Evolutionary conservation across 2,113 vertebrate genomes (phyloP).

Genomic region (Psettodes erumei): DNA sequence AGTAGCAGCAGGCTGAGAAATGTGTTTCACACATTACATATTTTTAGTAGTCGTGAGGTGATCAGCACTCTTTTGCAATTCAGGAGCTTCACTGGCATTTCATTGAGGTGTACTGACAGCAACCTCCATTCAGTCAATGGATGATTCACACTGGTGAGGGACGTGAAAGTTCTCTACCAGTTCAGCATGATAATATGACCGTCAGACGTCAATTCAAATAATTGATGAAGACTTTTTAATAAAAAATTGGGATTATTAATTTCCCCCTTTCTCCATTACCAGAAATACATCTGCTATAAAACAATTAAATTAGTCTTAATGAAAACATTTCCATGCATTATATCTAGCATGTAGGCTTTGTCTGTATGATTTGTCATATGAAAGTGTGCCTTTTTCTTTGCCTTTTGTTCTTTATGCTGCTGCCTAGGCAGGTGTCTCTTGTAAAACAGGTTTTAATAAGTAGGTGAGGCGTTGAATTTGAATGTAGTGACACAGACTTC

Average conservation of each 20-base stretch:
- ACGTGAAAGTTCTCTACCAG: conserved; percentile 16
- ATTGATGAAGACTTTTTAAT: not conserved
- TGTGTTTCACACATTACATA: conserved; percentile 52
- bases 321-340: not conserved
- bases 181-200: conserved; percentile 7
- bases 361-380: conserved; percentile 17
- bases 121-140: conserved; percentile 28
- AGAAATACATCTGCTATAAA: not conserved
- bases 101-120: conserved; percentile 39
- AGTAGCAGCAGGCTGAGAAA: conserved; percentile 13
- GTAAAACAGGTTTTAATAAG: conserved; percentile 72
- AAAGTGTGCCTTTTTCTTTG: conserved; percentile 26
- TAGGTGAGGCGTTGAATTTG: conserved; percentile 57
- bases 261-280: not conserved
- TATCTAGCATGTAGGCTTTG: not conserved
- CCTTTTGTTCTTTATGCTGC: conserved; percentile 46
- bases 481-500: conserved; percentile 34
- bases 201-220: not conserved
- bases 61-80: conserved; percentile 60
- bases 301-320: not conserved
- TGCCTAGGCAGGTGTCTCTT: conserved; percentile 62
- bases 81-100: conserved; percentile 52
- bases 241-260: not conserved
- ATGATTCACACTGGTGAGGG: conserved; percentile 16
- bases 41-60: conserved; percentile 57